phyloP scores from a whole-genome alignment of 2,797 vertebrate genomes.

The Myripristis jacobus region DNA sequence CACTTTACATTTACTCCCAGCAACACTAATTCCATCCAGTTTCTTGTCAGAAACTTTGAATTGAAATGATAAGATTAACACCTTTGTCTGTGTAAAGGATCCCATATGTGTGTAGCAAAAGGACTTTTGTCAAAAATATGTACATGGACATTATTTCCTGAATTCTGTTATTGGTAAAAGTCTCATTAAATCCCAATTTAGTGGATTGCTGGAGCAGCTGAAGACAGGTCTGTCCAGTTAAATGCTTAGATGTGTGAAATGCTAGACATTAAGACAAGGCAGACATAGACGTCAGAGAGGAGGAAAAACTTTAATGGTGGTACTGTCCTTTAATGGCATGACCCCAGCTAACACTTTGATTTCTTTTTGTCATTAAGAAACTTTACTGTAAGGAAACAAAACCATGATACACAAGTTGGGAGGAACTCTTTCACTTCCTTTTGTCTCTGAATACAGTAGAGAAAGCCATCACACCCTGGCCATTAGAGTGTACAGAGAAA shows the following conservation, averaged over 20 bases:
- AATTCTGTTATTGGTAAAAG: slow-evolving; percentile 15
- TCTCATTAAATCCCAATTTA: slow-evolving; percentile 22
- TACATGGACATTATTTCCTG: slow-evolving; percentile 19
- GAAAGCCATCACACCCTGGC: not conserved
- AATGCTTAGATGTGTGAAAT: slow-evolving; percentile 45
- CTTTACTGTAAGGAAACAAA: too few species aligned
- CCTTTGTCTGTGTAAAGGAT: slow-evolving; percentile 5
- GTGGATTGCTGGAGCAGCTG: slow-evolving; percentile 28
- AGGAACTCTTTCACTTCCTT: not conserved
- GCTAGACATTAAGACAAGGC: slow-evolving; percentile 43
- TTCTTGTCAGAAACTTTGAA: slow-evolving; percentile 5
- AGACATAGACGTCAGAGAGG: slow-evolving; percentile 58
- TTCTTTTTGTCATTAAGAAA: slow-evolving; percentile 22
- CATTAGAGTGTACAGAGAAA: not conserved
- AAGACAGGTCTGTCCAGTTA: slow-evolving; percentile 57
- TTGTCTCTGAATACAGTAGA: not conserved
- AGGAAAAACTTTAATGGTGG: slow-evolving; percentile 53
- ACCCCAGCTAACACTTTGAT: slow-evolving; percentile 10
- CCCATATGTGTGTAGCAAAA: slow-evolving; percentile 8
- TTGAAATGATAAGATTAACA: slow-evolving; percentile 25
- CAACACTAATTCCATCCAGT: not conserved
- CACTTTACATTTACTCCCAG: too few species aligned
- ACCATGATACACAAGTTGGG: not conserved
- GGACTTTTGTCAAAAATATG: slow-evolving; percentile 16
- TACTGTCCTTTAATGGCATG: slow-evolving; percentile 10